These are phyloP conservation scores for Anodontia alba DNA, from an alignment of 2,888 invertebrate genomes.

Conservation along the genomic window DNA sequence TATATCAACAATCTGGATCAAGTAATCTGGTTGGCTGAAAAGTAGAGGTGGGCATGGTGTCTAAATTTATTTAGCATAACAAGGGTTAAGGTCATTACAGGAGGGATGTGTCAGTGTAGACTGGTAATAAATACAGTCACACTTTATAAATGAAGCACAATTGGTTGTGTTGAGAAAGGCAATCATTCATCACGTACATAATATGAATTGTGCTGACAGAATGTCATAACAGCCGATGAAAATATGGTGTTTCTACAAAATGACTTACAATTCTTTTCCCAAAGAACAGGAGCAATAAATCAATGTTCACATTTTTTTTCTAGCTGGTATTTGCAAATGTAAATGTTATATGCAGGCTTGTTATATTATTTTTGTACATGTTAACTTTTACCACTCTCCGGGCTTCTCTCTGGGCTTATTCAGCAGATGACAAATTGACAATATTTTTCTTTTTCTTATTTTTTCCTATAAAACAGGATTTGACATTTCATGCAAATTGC, in stretches of 20 bases:
- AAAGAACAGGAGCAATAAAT: not conserved
- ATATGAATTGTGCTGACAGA: constrained; percentile 3
- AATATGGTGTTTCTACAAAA: constrained; percentile 14
- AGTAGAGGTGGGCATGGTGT: too few species aligned
- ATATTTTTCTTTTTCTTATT: too few species aligned
- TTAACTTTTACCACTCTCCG: too few species aligned
- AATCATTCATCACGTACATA: constrained; percentile 6
- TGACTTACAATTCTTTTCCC: not conserved
- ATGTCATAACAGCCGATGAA: constrained; percentile 16
- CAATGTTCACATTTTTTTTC: not conserved
- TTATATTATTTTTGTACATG: too few species aligned
- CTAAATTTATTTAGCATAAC: too few species aligned
- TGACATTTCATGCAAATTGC: too few species aligned
- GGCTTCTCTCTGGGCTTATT: too few species aligned
- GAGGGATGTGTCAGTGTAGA: not conserved
- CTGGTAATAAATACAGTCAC: constrained; percentile 11
- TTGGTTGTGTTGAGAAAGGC: not conserved
- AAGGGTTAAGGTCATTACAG: not conserved
- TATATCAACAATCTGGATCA: too few species aligned
- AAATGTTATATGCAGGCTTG: constrained; percentile 1
- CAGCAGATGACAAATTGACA: too few species aligned
- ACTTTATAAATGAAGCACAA: constrained; percentile 11
- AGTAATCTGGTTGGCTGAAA: too few species aligned
- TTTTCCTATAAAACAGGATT: too few species aligned
- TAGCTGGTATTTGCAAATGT: constrained; percentile 9